Evolutionary conservation across 2,888 invertebrate species (phyloP).

Genomic region (Apamea anceps): DNA sequence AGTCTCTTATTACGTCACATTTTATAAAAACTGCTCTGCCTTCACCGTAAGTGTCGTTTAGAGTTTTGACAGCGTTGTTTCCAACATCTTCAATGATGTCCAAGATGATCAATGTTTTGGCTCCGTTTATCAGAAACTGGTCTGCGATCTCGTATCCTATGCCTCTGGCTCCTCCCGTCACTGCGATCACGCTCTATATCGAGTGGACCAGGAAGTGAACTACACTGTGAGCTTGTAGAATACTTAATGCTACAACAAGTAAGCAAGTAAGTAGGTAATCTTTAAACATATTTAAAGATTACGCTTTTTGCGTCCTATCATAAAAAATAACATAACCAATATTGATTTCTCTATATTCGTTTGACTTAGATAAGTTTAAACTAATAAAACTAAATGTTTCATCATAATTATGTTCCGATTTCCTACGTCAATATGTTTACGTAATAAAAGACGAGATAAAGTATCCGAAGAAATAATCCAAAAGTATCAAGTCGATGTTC

Average conservation of each 20-base stretch:
- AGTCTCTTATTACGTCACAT: constrained; percentile 85
- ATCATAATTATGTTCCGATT: not conserved
- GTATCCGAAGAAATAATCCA: constrained; percentile 73
- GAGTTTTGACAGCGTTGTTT: constrained; percentile 74
- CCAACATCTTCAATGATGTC: constrained; percentile 72
- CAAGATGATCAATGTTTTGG: constrained; percentile 66
- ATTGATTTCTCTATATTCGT: not conserved
- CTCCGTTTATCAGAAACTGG: constrained; percentile 82
- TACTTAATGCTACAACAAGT: not conserved
- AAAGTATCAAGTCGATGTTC: constrained; percentile 78
- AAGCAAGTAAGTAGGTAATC: not conserved
- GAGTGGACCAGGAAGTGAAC: not conserved
- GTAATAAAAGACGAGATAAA: constrained; percentile 81
- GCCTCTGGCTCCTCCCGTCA: constrained; percentile 89
- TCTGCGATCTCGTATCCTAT: constrained; percentile 86
- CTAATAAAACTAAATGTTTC: not conserved
- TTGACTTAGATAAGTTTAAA: not conserved
- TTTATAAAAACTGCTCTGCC: constrained; percentile 84
- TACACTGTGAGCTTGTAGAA: not conserved
- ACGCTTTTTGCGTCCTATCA: not conserved
- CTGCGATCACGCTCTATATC: constrained; percentile 61
- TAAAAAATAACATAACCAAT: not conserved
- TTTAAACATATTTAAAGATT: not conserved
- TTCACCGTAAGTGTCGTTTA: constrained; percentile 83
- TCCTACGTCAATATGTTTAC: not conserved